Percentiles rank a stretch among this genome's conserved stretches.
phyloP scores from a whole-genome alignment of 2,888 invertebrate species.

The Acanthococcus lagerstroemiae region DNA sequence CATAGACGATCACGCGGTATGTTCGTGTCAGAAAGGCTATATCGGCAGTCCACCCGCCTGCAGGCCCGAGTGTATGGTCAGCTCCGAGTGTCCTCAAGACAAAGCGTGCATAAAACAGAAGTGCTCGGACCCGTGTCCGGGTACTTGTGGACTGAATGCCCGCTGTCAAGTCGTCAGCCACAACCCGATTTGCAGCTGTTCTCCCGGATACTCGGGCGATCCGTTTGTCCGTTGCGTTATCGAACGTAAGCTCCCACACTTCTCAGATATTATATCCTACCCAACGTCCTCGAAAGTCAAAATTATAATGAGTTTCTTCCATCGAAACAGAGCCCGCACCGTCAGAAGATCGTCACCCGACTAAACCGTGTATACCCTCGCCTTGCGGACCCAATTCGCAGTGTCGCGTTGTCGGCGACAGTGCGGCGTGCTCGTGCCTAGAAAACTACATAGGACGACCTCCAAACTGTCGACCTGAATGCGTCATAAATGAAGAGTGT shows the following conservation, averaged over 20 bases:
- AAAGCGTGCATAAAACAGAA: constrained; percentile 67
- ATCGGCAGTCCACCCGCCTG: constrained; percentile 66
- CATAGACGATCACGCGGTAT: constrained; percentile 61
- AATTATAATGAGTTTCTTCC: constrained; percentile 1
- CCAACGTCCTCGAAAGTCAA: neutral
- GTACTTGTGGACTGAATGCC: constrained; percentile 65
- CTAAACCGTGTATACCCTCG: constrained; percentile 67
- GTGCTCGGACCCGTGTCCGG: constrained; percentile 66
- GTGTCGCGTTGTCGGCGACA: constrained; percentile 46
- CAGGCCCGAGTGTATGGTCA: constrained; percentile 66
- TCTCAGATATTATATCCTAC: neutral
- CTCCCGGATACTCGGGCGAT: constrained; percentile 48
- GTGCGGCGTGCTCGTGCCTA: constrained; percentile 49
- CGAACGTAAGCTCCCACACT: constrained; percentile 37
- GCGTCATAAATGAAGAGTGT: constrained; percentile 50
- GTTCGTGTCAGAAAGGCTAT: constrained; percentile 62
- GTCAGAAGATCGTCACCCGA: constrained; percentile 15
- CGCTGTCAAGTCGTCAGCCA: constrained; percentile 69
- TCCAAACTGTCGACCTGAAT: constrained; percentile 57
- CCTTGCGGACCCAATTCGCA: constrained; percentile 52
- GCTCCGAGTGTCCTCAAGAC: constrained; percentile 64
- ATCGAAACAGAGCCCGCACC: neutral
- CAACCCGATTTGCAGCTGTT: constrained; percentile 58
- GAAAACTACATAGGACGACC: constrained; percentile 52
- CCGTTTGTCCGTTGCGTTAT: constrained; percentile 48